Evolutionary conservation across 2,797 vertebrate species (phyloP).

Genomic region (Xiphophorus birchmanni): DNA sequence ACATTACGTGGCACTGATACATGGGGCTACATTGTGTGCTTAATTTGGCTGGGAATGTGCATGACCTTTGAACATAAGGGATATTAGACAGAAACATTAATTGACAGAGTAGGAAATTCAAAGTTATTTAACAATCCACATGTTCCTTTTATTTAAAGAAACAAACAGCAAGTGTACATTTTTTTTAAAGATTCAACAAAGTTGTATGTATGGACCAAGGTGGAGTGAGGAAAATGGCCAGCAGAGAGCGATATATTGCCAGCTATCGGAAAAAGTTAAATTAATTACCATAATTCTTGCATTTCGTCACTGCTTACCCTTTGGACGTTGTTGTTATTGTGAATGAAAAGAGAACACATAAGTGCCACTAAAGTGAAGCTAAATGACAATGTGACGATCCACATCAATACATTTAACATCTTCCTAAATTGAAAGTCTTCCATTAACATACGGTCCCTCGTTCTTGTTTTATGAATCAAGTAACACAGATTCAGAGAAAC

Average conservation of each 20-base stretch:
- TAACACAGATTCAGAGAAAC: slow-evolving; percentile 34
- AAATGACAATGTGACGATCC: not conserved
- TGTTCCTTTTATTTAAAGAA: slow-evolving; percentile 13
- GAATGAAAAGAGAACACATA: not conserved
- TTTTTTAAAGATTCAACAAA: slow-evolving; percentile 2
- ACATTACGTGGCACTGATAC: slow-evolving; percentile 58
- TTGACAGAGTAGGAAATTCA: slow-evolving; percentile 18
- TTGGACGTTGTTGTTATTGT: not conserved
- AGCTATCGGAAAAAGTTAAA: not conserved
- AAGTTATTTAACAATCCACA: slow-evolving; percentile 1
- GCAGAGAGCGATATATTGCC: slow-evolving; percentile 58
- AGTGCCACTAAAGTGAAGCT: not conserved
- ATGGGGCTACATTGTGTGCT: slow-evolving; percentile 25
- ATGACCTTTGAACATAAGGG: slow-evolving; percentile 19
- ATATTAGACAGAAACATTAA: slow-evolving; percentile 7
- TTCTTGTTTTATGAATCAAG: slow-evolving; percentile 21
- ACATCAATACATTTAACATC: not conserved
- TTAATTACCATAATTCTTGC: not conserved
- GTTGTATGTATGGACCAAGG: too few relatives aligned
- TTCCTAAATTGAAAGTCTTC: not conserved
- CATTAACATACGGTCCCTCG: not conserved
- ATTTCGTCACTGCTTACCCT: not conserved
- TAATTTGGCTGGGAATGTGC: slow-evolving; percentile 31
- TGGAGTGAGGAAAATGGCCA: slow-evolving; percentile 58
- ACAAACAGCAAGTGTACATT: slow-evolving; percentile 1